These are phyloP conservation scores for Labeo catla DNA, from an alignment of 2,113 vertebrate genomes.

Conservation along the genomic window DNA sequence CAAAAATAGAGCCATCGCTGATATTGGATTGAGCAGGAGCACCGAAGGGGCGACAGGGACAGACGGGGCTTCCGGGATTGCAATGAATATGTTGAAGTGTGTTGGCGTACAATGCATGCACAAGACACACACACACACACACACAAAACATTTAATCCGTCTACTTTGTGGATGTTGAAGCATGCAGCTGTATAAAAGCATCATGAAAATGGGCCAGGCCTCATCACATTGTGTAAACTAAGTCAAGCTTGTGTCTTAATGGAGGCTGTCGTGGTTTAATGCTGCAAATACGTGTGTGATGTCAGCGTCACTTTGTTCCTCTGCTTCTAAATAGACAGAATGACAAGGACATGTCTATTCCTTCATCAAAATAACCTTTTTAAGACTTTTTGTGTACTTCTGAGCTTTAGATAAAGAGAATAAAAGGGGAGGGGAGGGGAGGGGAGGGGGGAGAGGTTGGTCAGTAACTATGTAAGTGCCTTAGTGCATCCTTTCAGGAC, in stretches of 20 bases:
- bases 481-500: constrained; percentile 37
- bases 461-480: constrained; percentile 73
- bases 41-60: constrained; percentile 59
- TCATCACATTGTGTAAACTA: constrained; percentile 70
- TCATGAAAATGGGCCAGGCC: constrained; percentile 54
- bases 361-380: constrained; percentile 34
- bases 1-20: constrained; percentile 77
- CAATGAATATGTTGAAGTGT: constrained; percentile 63
- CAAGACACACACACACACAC: constrained; percentile 45
- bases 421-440: constrained; percentile 57
- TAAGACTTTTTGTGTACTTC: constrained; percentile 22
- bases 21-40: constrained; percentile 61
- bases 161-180: constrained; percentile 30
- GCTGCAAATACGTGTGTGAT: constrained; percentile 63
- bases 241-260: constrained; percentile 77
- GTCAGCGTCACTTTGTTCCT: constrained; percentile 70
- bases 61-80: constrained; percentile 65
- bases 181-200: constrained; percentile 34
- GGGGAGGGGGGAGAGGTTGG: not conserved
- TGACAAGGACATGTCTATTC: constrained; percentile 13
- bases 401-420: constrained; percentile 51
- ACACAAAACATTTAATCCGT: constrained; percentile 57
- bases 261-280: constrained; percentile 59
- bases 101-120: constrained; percentile 56
- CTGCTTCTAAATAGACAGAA: constrained; percentile 59